Percentiles rank a stretch among this genome's conserved stretches.
phyloP scores from a whole-genome alignment of 2,797 vertebrate genomes.

The Anguilla megastoma region DNA sequence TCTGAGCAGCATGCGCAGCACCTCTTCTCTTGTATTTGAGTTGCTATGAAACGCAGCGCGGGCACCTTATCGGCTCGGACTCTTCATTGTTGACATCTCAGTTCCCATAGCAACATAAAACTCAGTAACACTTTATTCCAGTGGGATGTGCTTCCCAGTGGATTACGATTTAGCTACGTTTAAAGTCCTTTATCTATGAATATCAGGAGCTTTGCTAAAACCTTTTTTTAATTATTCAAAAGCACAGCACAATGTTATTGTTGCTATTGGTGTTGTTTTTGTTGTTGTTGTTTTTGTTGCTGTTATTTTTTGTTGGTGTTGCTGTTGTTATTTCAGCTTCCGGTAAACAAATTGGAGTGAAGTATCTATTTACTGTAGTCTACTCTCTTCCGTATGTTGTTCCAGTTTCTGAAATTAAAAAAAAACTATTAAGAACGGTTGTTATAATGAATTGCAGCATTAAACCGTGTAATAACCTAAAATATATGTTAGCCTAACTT shows the following conservation, averaged over 20 bases:
- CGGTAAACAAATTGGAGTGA: background rate
- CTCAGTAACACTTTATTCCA: conserved; percentile 24
- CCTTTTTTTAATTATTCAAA: background rate
- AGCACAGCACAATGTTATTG: background rate
- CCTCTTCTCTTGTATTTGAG: conserved; percentile 35
- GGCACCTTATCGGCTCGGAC: conserved; percentile 34
- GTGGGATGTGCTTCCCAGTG: background rate
- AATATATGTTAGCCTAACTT: background rate
- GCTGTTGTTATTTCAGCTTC: background rate
- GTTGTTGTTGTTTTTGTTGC: background rate
- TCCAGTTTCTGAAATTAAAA: background rate
- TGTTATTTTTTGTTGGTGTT: background rate
- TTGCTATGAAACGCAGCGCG: conserved; percentile 57
- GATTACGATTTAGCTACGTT: background rate
- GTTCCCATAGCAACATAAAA: conserved; percentile 58
- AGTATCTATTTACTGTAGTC: background rate
- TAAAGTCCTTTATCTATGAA: background rate
- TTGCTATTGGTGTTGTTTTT: background rate
- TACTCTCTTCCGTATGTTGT: background rate
- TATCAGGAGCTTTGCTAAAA: background rate
- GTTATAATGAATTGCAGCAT: too few species aligned
- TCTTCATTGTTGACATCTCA: conserved; percentile 43
- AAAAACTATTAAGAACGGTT: background rate
- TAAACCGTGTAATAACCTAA: background rate
- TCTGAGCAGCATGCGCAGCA: conserved; percentile 16